Evolutionary conservation across 2,113 vertebrate species (phyloP), one percentile per base, ranked within the genome.

Genomic region (Ahaetulla prasina): DNA sequence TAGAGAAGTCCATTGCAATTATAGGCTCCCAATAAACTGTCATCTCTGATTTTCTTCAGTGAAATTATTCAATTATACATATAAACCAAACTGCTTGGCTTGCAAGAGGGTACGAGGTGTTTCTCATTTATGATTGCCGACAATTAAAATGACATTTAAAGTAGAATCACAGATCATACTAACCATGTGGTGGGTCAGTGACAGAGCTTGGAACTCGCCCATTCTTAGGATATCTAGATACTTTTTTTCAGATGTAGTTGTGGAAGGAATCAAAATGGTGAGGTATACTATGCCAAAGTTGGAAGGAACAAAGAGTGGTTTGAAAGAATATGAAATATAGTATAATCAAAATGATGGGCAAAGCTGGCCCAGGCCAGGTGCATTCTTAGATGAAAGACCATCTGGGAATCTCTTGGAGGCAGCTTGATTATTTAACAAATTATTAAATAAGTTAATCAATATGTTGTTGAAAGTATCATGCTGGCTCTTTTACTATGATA

Each of bases 1-100:
- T 63, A 94, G 92, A 84, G 94, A 54, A 25, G 8, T 45, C 1
- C 88, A 63, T 93, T 85, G n/a, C 85, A 93, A 94, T 94, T 90
- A 91, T 49, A 87, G 20, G 22, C 35, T 94, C 52, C 93, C 6
- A 92, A 35, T 23, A 92, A n/a, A 35, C 85, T 94, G 12, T 90
- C 0, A 0, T 90, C 93, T 95, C 52, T 43, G 43, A 89, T 80
- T 89, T 43, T 52, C 43, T 74, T 54, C 87, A 89, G 39, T 55
- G 43, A 92, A 92, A 92, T 92, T n/a, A 88, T n/a, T 60, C 57
- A 60, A 60, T 60, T 60, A 60, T 27, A 27, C 27, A 84, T 45
- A 55, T 89, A 11, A 63, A 92, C n/a, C 47, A 63, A n/a, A 89
- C 55, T 35, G 87, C 16, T 54, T 89, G 91, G 87, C 63, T 85